Evolutionary conservation across 2,888 invertebrate species (phyloP).

Genomic region (Esperia sulphurella): DNA sequence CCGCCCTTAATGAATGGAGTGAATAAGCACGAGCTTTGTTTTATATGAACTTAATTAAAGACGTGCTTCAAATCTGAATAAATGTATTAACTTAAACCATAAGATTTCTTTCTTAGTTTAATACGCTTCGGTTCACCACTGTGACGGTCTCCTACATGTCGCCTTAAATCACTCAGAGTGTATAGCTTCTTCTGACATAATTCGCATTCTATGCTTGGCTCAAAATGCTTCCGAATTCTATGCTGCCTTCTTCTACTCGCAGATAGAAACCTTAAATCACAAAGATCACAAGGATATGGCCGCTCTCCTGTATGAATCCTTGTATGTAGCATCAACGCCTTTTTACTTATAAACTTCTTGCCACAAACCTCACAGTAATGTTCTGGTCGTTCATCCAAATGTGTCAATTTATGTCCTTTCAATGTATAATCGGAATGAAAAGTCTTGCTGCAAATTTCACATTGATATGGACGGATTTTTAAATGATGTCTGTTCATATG

Average conservation of each 20-base stretch:
- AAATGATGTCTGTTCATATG: background rate
- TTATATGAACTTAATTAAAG: no score
- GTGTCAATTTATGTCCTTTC: background rate
- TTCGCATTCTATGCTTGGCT: conserved; percentile 3
- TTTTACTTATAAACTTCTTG: background rate
- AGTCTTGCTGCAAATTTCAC: background rate
- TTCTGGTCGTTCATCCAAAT: background rate
- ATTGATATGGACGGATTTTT: background rate
- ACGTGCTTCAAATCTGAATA: no score
- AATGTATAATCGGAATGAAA: background rate
- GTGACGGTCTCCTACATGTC: conserved; percentile 2
- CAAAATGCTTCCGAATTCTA: conserved; percentile 5
- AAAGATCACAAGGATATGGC: background rate
- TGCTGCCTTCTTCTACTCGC: conserved; percentile 4
- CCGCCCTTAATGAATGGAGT: no score
- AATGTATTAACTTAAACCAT: no score
- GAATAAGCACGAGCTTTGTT: no score
- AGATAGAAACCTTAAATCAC: background rate
- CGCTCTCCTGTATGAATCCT: background rate
- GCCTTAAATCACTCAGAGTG: conserved; percentile 4
- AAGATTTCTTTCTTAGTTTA: background rate
- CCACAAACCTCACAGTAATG: background rate
- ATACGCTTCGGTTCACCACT: background rate
- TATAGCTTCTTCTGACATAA: conserved; percentile 4
- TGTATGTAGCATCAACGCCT: background rate